Percentiles rank a stretch among this genome's conserved stretches.
Conservation (phyloP, 1,140 invertebrate species). For the Gryon sp. region DNA sequence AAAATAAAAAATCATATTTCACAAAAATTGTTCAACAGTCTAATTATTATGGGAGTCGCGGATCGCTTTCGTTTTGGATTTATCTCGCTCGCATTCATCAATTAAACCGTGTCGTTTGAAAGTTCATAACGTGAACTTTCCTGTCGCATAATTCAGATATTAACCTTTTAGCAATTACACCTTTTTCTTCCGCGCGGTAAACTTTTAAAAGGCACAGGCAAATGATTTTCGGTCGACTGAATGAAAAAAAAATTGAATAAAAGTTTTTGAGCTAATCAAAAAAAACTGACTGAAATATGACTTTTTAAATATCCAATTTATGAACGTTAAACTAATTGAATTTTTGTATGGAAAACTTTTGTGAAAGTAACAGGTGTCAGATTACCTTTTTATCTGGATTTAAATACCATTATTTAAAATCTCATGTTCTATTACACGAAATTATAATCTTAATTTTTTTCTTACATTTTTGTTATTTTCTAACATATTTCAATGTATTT, state of each 20-base stretch:
- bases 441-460: background rate
- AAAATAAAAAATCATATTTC: constrained; percentile 11
- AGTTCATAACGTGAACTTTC: constrained; percentile 52
- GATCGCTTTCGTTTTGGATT: constrained; percentile 28
- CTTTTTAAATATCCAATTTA: background rate
- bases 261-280: background rate
- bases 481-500: no score
- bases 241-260: background rate
- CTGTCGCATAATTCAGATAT: constrained; percentile 41
- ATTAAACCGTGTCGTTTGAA: constrained; percentile 50
- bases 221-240: background rate
- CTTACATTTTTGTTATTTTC: background rate
- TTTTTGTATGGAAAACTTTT: background rate
- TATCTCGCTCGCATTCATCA: constrained; percentile 38
- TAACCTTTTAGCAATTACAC: constrained; percentile 43
- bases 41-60: background rate
- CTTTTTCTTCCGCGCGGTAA: constrained; percentile 5
- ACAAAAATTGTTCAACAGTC: constrained; percentile 16
- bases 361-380: constrained; percentile 20
- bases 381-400: background rate
- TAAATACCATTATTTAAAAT: background rate
- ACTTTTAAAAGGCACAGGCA: background rate
- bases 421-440: no score
- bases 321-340: background rate
- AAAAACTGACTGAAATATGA: background rate